Evolutionary conservation across 2,113 vertebrate genomes (phyloP), one percentile per base, ranked within the genome.

Genomic region (Xiphophorus couchianus): DNA sequence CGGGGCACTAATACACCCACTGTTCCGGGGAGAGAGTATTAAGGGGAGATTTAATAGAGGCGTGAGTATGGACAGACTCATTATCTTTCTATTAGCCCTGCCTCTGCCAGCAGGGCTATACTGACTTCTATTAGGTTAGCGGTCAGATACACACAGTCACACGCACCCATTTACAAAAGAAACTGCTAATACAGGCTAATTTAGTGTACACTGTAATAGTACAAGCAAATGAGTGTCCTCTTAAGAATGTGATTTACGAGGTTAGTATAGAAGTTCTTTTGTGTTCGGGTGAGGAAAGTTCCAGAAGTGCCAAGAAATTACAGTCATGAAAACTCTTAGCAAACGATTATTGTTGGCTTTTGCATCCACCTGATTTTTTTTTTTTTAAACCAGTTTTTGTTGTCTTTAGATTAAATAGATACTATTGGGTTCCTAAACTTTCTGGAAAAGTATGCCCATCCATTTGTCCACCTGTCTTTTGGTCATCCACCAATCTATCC

Each of bases 81-180:
- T 95, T 95, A 95, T 95, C 91, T 94, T 92, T 94, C 93, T 94
- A 95, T 95, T 95, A 95, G 93, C 92, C 84, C 90, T 77, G 87
- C 87, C 86, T 79, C 75, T 67, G 84, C 88, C 86, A 90, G 91
- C 90, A 90, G 92, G 92, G 92, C 93, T 89, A 91, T 88, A 92
- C 88, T 66, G 86, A 85, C 90, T 91, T 94, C 91, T 93, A 93
- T 94, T 92, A 88, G 90, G 93, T 91, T 91, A 93, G 89, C 29
- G 87, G 88, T 88, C 89, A 91, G 84, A 89, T 69, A 75, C 88
- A 81, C 88, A 89, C 78, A 82, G 72, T 71, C 84, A 69, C 78
- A 78, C 78, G 82, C 76, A 86, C 81, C 78, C 76, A 73, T 73
- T 78, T 74, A 58, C 68, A 84, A 69, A 19, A 76, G 60, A 62